Evolutionary conservation across 1,140 invertebrate species (phyloP).

Genomic region (Papilio glaucus): DNA sequence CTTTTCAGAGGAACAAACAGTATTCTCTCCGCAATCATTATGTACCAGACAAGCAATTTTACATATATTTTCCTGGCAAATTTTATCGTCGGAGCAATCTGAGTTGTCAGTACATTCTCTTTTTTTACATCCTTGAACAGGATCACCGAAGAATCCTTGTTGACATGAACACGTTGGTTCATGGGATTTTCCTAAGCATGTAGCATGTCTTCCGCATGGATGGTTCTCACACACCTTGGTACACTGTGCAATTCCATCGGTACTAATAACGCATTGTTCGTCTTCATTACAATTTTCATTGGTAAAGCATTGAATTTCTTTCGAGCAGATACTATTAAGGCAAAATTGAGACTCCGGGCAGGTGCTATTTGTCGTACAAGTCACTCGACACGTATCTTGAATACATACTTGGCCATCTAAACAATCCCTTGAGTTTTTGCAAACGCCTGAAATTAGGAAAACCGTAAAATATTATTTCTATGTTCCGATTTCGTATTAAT

Average conservation of each 20-base stretch:
- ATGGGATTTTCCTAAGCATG: slow-evolving; percentile 89
- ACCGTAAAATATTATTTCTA: slow-evolving; percentile 31
- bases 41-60: slow-evolving; percentile 92
- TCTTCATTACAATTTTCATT: slow-evolving; percentile 87
- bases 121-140: slow-evolving; percentile 89
- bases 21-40: slow-evolving; percentile 92
- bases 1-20: slow-evolving; percentile 91
- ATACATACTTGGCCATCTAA: slow-evolving; percentile 92
- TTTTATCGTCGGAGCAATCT: slow-evolving; percentile 92
- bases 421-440: slow-evolving; percentile 90
- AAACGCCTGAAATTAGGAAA: slow-evolving; percentile 84
- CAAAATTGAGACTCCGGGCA: slow-evolving; percentile 93
- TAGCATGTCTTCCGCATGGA: slow-evolving; percentile 92
- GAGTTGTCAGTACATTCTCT: slow-evolving; percentile 89
- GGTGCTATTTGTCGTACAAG: slow-evolving; percentile 89
- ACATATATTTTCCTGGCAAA: slow-evolving; percentile 91
- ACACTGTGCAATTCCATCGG: slow-evolving; percentile 90
- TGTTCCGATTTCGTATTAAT: slow-evolving; percentile 35
- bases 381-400: slow-evolving; percentile 90
- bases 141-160: slow-evolving; percentile 90
- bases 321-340: slow-evolving; percentile 91
- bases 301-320: slow-evolving; percentile 89
- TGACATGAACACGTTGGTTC: slow-evolving; percentile 90
- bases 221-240: slow-evolving; percentile 87
- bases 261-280: slow-evolving; percentile 76